Evolutionary conservation across 64 coral and sea anemone genomes (phyloP), one percentile per base, ranked within the genome.

Genomic region (Actinia equina): DNA sequence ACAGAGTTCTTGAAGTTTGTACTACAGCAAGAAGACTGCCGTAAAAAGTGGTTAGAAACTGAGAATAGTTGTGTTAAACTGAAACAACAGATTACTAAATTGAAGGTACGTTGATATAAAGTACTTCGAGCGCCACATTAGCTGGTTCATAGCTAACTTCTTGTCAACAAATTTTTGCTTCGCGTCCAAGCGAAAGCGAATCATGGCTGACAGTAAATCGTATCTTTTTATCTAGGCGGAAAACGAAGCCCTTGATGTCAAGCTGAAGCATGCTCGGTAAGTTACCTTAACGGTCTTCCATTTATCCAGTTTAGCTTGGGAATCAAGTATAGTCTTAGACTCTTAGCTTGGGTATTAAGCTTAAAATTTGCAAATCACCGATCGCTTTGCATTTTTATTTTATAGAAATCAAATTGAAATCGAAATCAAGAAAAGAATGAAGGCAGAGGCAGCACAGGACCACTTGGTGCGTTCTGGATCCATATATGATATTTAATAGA

Each of bases 221-320:
- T 55, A 42, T 76, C 55, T 15, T 86, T 12, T 93, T 90, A 30
- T 52, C n/a, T n/a, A 97, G 94, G 94, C 94, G 43, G 91, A 93
- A 91, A 97, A 93, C 27, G 94, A 97, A 71, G 94, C 94, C 11
- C 91, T 97, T 55, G 80, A 97, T 27, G 94, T 91, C 17, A 97
- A 97, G 46, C 27, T 97, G 2, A 97, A 97, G 22, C 94, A 97
- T 93, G 94, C 94, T 11, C 89, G 94, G 94, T 97, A 87, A n/a
- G 83, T 55, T 41, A 43, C 79, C 27, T 3, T 44, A 18, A 2
- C 4, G 43, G 8, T 49, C 78, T 79, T 78, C 77, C 7, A 8
- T 65, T 20, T 3, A 54, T 26, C 78, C 10, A 46, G 7, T 52
- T 88, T 59, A 25, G 26, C 37, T 42, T 5, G 18, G 59, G n/a